Evolutionary conservation across 2,797 vertebrate species (phyloP).

Genomic region (Melopsittacus undulatus): DNA sequence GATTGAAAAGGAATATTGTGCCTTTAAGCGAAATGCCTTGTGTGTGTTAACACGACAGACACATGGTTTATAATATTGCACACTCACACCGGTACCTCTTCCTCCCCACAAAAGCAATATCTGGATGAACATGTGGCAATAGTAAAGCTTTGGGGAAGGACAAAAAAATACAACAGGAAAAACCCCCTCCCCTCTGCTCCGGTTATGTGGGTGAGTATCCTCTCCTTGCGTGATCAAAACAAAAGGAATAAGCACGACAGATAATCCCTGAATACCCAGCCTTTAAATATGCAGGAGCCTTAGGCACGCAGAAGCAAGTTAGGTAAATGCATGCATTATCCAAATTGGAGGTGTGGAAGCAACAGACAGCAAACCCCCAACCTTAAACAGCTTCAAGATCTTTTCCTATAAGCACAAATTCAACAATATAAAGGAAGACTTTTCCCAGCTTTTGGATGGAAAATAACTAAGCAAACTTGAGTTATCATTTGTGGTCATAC

Average conservation of each 20-base stretch:
- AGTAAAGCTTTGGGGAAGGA: not conserved
- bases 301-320: conserved; percentile 84
- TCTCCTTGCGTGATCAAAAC: conserved; percentile 86
- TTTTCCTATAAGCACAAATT: not conserved
- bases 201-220: conserved; percentile 62
- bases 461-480: not conserved
- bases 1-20: not conserved
- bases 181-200: not conserved
- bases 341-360: conserved; percentile 39
- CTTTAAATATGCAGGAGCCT: conserved; percentile 93
- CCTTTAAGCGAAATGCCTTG: not conserved
- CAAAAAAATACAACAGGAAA: not conserved
- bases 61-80: not conserved
- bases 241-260: conserved; percentile 84
- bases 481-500: not conserved
- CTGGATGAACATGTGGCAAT: not conserved
- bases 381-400: not conserved
- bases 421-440: not conserved
- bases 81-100: not conserved
- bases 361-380: not conserved
- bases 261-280: conserved; percentile 88
- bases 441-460: not conserved
- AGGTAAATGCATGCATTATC: conserved; percentile 84
- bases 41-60: not conserved
- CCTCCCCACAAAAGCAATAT: not conserved